Conservation (phyloP, 1,140 invertebrate genomes). For the Eumaeus atala region DNA sequence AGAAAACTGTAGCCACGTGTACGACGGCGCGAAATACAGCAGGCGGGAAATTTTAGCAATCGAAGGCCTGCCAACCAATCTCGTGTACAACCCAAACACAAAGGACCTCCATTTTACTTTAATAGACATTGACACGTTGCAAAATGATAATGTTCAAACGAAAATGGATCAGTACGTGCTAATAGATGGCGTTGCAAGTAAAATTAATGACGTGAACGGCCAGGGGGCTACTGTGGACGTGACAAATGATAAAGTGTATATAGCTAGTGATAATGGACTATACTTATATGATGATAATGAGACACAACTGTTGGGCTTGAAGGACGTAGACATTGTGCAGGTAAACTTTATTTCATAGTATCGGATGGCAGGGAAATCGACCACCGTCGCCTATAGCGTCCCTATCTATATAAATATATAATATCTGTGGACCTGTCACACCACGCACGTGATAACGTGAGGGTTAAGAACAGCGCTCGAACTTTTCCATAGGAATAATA, state of each 20-base stretch:
- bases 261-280: slow-evolving; percentile 53
- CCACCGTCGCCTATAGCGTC: too few relatives aligned
- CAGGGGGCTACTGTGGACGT: slow-evolving; percentile 54
- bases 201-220: slow-evolving; percentile 55
- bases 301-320: slow-evolving; percentile 43
- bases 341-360: neutral
- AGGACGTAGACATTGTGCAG: slow-evolving; percentile 56
- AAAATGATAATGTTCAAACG: slow-evolving; percentile 55
- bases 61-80: slow-evolving; percentile 60
- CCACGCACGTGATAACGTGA: too few relatives aligned
- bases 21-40: slow-evolving; percentile 36
- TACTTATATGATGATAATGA: slow-evolving; percentile 41
- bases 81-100: slow-evolving; percentile 42
- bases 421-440: too few relatives aligned
- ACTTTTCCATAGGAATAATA: too few relatives aligned
- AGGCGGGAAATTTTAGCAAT: slow-evolving; percentile 46
- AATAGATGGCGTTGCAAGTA: slow-evolving; percentile 40
- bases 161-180: slow-evolving; percentile 66
- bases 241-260: slow-evolving; percentile 49
- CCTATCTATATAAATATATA: too few relatives aligned
- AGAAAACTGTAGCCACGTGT: slow-evolving; percentile 44
- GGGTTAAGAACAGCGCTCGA: too few relatives aligned
- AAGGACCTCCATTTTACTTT: slow-evolving; percentile 56
- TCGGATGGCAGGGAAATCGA: too few relatives aligned
- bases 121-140: slow-evolving; percentile 53